Evolutionary conservation across 2,888 invertebrate species (phyloP).

Genomic region (Strigamia maritima): DNA sequence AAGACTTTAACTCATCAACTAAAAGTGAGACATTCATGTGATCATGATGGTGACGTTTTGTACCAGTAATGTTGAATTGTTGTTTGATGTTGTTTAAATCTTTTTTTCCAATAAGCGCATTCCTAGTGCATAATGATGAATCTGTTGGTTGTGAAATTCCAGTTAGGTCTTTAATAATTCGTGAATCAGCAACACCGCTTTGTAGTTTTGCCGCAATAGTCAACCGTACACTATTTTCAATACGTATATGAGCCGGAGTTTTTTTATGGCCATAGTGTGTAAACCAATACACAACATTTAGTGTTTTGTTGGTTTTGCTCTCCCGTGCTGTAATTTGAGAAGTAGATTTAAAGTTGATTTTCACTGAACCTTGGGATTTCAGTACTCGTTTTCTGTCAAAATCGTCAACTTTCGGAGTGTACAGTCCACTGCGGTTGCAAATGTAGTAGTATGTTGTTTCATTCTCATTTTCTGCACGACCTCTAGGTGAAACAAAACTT

Average conservation of each 20-base stretch:
- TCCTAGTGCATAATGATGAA: neutral
- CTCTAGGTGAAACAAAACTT: too few species aligned
- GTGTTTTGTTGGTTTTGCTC: too few species aligned
- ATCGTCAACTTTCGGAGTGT: too few species aligned
- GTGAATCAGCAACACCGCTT: neutral
- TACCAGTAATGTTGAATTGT: neutral
- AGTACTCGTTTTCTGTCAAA: too few species aligned
- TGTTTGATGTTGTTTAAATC: neutral
- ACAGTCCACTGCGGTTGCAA: too few species aligned
- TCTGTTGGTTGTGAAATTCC: neutral
- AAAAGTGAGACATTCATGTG: neutral
- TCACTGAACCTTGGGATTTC: too few species aligned
- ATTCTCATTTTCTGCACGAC: too few species aligned
- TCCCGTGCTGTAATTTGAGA: neutral
- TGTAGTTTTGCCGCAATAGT: neutral
- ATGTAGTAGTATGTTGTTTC: too few species aligned
- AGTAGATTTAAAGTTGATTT: neutral
- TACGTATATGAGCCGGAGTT: neutral
- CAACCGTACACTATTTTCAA: neutral
- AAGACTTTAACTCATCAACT: neutral
- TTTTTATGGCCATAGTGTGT: neutral
- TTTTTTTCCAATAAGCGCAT: neutral
- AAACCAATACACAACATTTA: neutral
- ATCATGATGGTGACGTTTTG: neutral
- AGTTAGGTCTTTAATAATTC: neutral